A percentile compares a stretch with the other conserved stretches of the same genome.
Evolutionary conservation across 1,140 invertebrate species (phyloP).

Genomic region (Neodiprion pinetum): DNA sequence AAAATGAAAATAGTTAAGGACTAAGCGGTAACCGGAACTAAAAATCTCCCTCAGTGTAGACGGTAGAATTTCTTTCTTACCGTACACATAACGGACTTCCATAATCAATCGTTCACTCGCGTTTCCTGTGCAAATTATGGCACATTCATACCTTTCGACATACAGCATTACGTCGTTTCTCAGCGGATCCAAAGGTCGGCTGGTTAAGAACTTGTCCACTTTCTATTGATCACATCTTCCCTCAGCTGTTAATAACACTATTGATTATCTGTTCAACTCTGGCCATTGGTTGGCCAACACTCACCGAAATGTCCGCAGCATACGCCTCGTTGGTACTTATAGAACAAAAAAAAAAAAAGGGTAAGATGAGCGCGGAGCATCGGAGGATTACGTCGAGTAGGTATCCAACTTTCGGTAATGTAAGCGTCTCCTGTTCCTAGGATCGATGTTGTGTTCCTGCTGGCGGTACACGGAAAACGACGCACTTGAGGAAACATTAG

Average conservation of each 20-base stretch:
- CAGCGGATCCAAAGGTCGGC: not conserved
- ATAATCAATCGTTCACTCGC: no score
- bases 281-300: not conserved
- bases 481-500: not conserved
- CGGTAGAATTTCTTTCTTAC: no score
- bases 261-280: slow-evolving; percentile 2
- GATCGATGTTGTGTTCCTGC: not conserved
- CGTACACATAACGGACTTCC: no score
- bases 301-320: not conserved
- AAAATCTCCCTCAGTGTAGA: no score
- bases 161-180: not conserved
- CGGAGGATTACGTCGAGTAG: no score
- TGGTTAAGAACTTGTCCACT: not conserved
- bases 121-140: no score
- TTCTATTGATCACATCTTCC: not conserved
- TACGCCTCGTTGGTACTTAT: not conserved
- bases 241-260: not conserved
- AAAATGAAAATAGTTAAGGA: no score
- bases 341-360: not conserved
- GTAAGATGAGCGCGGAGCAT: not conserved
- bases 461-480: not conserved
- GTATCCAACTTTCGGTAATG: no score
- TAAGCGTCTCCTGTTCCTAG: not conserved
- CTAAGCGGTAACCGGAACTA: no score
- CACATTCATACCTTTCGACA: no score